Base-by-base conservation (phyloP, 1,140 invertebrate species). In the Dinoponera quadriceps region DNA sequence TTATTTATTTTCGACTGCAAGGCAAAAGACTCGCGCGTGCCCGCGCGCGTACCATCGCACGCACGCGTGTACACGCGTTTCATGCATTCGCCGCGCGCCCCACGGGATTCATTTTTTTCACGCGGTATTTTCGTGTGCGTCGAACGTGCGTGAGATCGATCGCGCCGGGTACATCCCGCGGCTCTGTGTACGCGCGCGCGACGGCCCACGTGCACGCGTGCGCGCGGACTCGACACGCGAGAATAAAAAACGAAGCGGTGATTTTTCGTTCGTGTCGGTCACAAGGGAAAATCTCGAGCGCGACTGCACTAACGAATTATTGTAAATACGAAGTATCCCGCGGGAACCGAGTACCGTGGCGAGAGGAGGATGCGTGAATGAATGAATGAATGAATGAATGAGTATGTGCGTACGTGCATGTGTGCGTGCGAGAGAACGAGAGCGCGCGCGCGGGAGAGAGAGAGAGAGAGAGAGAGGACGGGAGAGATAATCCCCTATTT, bases 321-420 rank as follows among this genome's bases (percentile, higher is more conserved):
- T 92, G 91, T 92, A 92, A 85, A 92, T 92, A 91, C 88, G 90
- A 91, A 84, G 88, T 86, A 44, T 90, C 82, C 59, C 54, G 75
- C 82, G 65, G 51, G 65, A 85, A 74, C 69, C 82, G 74, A 68
- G 48, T 85, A 86, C 81, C 59, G 62, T 82, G 49, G 68, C 69
- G 51, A 73, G 57, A 75, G 38, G 65, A 54, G 73, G 25, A 38
- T 55, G 63, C 60, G 73, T 54, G 54, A 7, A 57, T 60, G 54
- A 77, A n/a, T 13, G n/a, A n/a, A n/a, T n/a, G n/a, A 57, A 49
- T 68, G 81, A 62, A 18, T 38, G 68, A 57, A 49, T 68, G 81
- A 62, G 18, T 38, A 60, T 62, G 25, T 55, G 63, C 13, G 33
- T 20, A n/a, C 49, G 63, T 69, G 65, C 22, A 22, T 44, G 38